These are phyloP conservation scores for Eledona agricola DNA, from an alignment of 2,888 invertebrate genomes.

Conservation along the genomic window DNA sequence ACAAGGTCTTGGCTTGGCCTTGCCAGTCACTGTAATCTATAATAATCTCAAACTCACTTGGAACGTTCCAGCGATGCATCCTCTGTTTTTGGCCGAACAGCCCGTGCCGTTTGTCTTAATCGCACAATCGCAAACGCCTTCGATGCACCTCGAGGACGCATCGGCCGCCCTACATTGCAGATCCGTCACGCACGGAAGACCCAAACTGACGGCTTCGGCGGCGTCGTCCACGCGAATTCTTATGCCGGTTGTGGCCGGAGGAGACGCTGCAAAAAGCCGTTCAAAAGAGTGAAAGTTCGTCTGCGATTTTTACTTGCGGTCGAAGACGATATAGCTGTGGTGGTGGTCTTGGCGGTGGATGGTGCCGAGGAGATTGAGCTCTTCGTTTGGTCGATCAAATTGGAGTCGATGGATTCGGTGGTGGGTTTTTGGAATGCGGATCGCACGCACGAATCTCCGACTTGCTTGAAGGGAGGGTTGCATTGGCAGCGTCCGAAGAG, in stretches of 20 bases:
- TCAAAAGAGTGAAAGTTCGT: constrained; percentile 21
- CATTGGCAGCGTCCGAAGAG: constrained; percentile 90
- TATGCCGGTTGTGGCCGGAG: constrained; percentile 54
- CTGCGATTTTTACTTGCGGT: constrained; percentile 17
- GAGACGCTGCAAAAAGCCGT: constrained; percentile 48
- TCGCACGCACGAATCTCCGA: constrained; percentile 71
- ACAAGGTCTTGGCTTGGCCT: too few species aligned
- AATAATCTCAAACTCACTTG: constrained; percentile 66
- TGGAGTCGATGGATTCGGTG: constrained; percentile 44
- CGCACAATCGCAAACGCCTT: constrained; percentile 82
- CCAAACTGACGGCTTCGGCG: constrained; percentile 72
- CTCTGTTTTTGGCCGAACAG: constrained; percentile 78
- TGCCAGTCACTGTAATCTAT: background rate
- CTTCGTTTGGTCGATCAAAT: constrained; percentile 54
- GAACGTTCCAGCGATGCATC: constrained; percentile 86
- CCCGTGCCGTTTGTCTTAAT: constrained; percentile 67
- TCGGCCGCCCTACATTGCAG: constrained; percentile 84
- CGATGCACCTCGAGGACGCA: constrained; percentile 76
- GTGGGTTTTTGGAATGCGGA: constrained; percentile 58
- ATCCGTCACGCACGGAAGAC: constrained; percentile 78
- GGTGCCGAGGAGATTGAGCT: too few species aligned
- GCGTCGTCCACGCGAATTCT: constrained; percentile 61
- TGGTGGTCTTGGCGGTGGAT: constrained; percentile 50
- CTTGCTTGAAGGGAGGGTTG: constrained; percentile 71
- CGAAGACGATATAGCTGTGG: constrained; percentile 26